phyloP scores from a whole-genome alignment of 2,113 vertebrate genomes.

The Eublepharis macularius region DNA sequence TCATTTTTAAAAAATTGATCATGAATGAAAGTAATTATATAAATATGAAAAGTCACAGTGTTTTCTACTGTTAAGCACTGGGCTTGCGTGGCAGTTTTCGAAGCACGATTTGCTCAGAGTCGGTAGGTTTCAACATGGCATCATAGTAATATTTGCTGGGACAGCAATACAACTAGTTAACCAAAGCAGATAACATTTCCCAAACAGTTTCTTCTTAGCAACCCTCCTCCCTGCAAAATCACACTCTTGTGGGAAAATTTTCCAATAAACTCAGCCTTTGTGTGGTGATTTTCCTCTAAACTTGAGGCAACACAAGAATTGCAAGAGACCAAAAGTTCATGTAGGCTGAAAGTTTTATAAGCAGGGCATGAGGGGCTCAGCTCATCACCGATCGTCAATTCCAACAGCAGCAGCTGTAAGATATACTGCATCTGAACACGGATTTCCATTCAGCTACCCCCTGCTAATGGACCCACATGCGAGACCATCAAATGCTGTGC shows the following conservation, averaged over 20 bases:
- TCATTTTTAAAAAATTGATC: not conserved
- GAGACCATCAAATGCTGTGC: not conserved
- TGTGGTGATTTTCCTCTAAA: not conserved
- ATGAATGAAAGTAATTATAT: not conserved
- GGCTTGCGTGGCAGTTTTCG: not conserved
- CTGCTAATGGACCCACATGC: not conserved
- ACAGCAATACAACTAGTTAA: not conserved
- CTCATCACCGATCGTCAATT: not conserved
- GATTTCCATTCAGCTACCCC: not conserved
- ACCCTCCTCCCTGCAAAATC: not conserved
- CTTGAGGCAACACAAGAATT: not conserved
- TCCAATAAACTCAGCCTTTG: not conserved
- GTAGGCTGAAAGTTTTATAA: not conserved
- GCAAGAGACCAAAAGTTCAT: not conserved
- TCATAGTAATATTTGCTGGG: not conserved
- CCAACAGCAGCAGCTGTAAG: not conserved
- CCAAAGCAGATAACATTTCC: not conserved
- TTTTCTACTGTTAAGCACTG: constrained; percentile 16
- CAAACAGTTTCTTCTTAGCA: not conserved
- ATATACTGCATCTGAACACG: no score
- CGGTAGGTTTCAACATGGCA: no score
- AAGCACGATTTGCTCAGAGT: not conserved
- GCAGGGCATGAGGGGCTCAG: not conserved
- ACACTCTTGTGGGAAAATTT: not conserved
- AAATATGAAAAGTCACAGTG: not conserved